Percentiles rank a stretch among this genome's conserved stretches.
Conservation (phyloP, 2,113 vertebrate species). For the Gavia stellata region DNA sequence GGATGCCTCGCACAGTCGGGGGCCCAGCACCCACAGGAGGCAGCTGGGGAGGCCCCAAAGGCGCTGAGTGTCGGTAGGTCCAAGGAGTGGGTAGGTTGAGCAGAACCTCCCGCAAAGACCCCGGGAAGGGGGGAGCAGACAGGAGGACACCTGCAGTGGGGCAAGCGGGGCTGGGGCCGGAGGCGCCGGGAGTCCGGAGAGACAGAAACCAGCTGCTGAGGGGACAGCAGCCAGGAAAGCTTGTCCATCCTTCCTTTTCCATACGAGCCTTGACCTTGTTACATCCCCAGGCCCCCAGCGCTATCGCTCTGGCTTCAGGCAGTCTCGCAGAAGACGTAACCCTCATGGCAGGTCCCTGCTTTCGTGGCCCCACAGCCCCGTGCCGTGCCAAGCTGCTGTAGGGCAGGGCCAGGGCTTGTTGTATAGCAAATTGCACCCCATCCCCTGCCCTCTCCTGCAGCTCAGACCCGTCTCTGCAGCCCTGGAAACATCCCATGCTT, state of each 20-base stretch:
- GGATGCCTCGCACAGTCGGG: rapidly evolving
- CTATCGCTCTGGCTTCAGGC: background rate
- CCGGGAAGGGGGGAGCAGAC: background rate
- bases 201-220: background rate
- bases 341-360: background rate
- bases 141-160: rapidly evolving
- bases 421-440: rapidly evolving
- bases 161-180: background rate
- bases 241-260: background rate
- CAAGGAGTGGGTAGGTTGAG: too few relatives aligned
- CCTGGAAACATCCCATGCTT: background rate
- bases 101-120: rapidly evolving
- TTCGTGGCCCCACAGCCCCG: rapidly evolving
- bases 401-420: background rate
- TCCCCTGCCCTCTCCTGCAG: background rate
- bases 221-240: background rate
- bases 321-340: too few relatives aligned
- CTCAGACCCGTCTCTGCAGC: background rate
- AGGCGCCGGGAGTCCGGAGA: background rate
- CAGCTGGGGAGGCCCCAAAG: background rate
- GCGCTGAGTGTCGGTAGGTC: background rate
- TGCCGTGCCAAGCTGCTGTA: too few relatives aligned
- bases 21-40: background rate
- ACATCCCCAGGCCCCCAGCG: background rate
- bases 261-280: too few relatives aligned